Conservation (phyloP, 2,888 invertebrate genomes). For the Melanargia galathea region DNA sequence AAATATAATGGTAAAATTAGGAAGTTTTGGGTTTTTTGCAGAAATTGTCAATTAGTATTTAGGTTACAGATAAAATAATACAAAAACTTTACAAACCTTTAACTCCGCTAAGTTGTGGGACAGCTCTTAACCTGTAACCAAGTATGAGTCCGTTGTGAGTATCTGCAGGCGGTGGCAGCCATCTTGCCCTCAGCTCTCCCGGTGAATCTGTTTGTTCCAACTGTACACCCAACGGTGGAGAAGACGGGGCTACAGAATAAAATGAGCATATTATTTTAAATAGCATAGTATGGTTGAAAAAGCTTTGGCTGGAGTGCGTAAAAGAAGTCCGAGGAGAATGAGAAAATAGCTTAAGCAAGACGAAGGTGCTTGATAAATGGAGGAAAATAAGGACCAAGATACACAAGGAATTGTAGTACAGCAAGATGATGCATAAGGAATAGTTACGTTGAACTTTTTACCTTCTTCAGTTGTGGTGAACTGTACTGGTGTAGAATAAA, state of each 20-base stretch:
- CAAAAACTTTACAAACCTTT: slow-evolving; percentile 55
- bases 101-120: slow-evolving; percentile 68
- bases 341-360: too few species aligned
- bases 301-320: too few species aligned
- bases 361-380: too few species aligned
- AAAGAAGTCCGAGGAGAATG: too few species aligned
- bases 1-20: too few species aligned
- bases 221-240: slow-evolving; percentile 70
- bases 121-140: slow-evolving; percentile 68
- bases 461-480: slow-evolving; percentile 79
- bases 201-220: slow-evolving; percentile 72
- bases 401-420: too few species aligned
- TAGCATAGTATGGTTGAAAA: too few species aligned
- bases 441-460: slow-evolving; percentile 40
- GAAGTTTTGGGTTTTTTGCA: too few species aligned
- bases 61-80: not conserved
- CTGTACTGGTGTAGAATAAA: slow-evolving; percentile 67
- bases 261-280: not conserved
- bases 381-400: too few species aligned
- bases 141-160: slow-evolving; percentile 73
- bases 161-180: slow-evolving; percentile 75
- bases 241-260: slow-evolving; percentile 13
- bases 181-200: slow-evolving; percentile 70
- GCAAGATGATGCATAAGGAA: not conserved
- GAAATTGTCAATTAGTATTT: not conserved